phyloP scores from a whole-genome alignment of 2,888 invertebrate species.

The Esperia sulphurella region DNA sequence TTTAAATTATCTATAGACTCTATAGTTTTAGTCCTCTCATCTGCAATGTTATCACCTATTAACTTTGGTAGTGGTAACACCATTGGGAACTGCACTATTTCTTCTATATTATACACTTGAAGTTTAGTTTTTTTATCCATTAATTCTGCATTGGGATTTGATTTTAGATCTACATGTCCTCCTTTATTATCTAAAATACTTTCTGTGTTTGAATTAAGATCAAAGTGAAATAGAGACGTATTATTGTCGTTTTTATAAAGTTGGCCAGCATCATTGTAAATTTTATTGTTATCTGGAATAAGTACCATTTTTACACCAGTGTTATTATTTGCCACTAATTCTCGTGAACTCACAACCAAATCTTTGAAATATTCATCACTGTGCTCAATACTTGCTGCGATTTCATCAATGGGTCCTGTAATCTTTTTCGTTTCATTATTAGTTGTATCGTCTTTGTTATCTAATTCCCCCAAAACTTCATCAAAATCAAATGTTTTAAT shows the following conservation, averaged over 20 bases:
- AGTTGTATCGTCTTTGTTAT: neutral
- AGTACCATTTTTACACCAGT: neutral
- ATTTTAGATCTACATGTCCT: neutral
- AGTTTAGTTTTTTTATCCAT: too few relatives aligned
- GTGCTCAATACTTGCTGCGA: neutral
- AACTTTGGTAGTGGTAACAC: too few relatives aligned
- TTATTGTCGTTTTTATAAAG: neutral
- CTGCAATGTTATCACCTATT: too few relatives aligned
- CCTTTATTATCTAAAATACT: neutral
- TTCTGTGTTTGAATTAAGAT: neutral
- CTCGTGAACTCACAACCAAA: too few relatives aligned
- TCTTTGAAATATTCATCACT: neutral
- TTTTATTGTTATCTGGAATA: neutral
- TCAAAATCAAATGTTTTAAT: conserved; percentile 41
- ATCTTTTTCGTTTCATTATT: neutral
- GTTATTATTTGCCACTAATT: neutral
- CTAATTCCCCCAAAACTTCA: neutral
- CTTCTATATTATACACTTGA: too few relatives aligned
- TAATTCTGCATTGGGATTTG: too few relatives aligned
- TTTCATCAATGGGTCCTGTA: neutral
- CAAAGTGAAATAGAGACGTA: too few relatives aligned
- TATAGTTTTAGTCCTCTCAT: too few relatives aligned
- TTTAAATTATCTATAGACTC: neutral
- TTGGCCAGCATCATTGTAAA: neutral
- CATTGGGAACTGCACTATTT: too few relatives aligned